A percentile compares a stretch with the other conserved stretches of the same genome.
Evolutionary conservation across 2,797 vertebrate genomes (phyloP).

Genomic region (Poecile montanus): DNA sequence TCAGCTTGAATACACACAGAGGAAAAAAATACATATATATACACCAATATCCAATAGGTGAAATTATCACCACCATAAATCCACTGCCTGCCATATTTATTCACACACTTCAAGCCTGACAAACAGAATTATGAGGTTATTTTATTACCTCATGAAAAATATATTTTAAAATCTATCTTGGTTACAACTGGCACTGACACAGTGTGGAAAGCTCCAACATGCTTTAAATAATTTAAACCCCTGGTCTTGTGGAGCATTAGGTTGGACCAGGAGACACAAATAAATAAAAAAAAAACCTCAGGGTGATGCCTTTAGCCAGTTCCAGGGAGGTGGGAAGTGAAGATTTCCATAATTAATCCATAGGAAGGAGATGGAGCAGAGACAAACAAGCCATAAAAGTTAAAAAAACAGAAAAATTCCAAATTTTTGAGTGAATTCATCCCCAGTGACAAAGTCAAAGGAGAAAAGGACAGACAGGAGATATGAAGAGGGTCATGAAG

Average conservation of each 20-base stretch:
- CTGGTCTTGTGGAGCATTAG: neutral
- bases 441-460: neutral
- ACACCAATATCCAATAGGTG: neutral
- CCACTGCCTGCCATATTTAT: neutral
- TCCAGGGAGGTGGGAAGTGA: constrained; percentile 30
- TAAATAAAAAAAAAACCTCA: neutral
- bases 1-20: neutral
- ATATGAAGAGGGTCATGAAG: neutral
- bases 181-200: neutral
- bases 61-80: neutral
- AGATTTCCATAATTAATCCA: constrained; percentile 2
- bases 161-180: neutral
- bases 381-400: constrained; percentile 1
- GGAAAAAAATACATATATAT: neutral
- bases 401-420: neutral
- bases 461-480: neutral
- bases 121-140: neutral
- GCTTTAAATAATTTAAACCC: constrained; percentile 25
- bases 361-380: neutral
- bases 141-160: constrained; percentile 30
- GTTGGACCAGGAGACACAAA: constrained; percentile 6
- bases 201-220: neutral
- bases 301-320: constrained; percentile 19
- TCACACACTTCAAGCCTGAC: neutral
- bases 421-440: neutral